A percentile compares a stretch with the other conserved stretches of the same genome.
phyloP scores from a whole-genome alignment of 2,888 invertebrate genomes.

The Ptychoptera contaminata region DNA sequence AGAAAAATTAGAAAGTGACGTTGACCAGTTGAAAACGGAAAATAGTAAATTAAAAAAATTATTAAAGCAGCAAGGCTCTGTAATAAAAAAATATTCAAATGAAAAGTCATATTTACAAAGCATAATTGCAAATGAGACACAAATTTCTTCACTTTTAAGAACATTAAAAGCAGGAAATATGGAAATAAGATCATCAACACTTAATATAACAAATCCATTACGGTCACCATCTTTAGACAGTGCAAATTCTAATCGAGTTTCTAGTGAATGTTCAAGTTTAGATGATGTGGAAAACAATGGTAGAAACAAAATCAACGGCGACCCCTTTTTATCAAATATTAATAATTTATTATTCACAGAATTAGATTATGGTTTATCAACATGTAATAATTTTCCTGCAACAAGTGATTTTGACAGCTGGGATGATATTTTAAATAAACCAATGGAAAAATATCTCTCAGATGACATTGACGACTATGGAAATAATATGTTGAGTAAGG shows the following conservation, averaged over 20 bases:
- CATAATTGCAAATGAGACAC: constrained; percentile 36
- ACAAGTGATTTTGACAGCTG: constrained; percentile 14
- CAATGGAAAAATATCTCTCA: background rate
- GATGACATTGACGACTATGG: too few species aligned
- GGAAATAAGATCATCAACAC: constrained; percentile 5
- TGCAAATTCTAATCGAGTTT: background rate
- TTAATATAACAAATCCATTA: background rate
- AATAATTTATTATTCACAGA: constrained; percentile 20
- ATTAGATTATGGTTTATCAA: constrained; percentile 11
- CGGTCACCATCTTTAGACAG: constrained; percentile 1
- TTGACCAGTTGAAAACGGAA: constrained; percentile 28
- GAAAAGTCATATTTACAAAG: constrained; percentile 39
- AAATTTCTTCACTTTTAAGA: constrained; percentile 34
- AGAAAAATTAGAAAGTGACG: constrained; percentile 36
- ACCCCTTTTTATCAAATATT: too few species aligned
- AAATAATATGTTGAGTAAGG: too few species aligned
- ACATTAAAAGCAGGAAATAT: constrained; percentile 21
- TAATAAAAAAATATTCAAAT: constrained; percentile 32
- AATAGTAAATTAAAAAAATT: constrained; percentile 33
- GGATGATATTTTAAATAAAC: constrained; percentile 10
- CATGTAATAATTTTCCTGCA: constrained; percentile 1
- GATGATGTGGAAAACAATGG: too few species aligned
- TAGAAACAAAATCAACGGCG: too few species aligned
- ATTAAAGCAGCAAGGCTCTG: constrained; percentile 32
- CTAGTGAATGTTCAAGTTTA: too few species aligned